phyloP scores from a whole-genome alignment of 2,888 invertebrate species.

The Axea sp. region DNA sequence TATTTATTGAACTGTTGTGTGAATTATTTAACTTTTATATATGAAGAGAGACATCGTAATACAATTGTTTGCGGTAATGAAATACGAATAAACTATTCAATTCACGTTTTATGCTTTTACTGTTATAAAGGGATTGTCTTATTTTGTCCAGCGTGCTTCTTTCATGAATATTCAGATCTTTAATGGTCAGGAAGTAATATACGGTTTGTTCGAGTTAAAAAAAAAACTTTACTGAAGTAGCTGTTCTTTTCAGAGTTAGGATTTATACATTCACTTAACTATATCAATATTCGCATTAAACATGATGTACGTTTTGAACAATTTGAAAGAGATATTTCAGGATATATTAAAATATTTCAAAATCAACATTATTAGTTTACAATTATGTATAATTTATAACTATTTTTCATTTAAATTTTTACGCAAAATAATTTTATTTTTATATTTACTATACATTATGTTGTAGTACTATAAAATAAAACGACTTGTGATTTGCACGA shows the following conservation, averaged over 20 bases:
- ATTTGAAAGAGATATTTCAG: too few species aligned
- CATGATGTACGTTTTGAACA: too few species aligned
- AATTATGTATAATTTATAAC: too few species aligned
- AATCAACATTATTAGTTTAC: too few species aligned
- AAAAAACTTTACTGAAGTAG: slow-evolving; percentile 31
- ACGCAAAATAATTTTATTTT: too few species aligned
- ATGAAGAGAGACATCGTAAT: slow-evolving; percentile 16
- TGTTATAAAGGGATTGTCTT: slow-evolving; percentile 58
- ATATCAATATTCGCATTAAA: too few species aligned
- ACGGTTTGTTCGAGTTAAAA: slow-evolving; percentile 43
- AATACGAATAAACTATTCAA: slow-evolving; percentile 55
- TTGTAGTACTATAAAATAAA: too few species aligned
- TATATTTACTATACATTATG: too few species aligned
- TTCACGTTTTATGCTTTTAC: slow-evolving; percentile 46
- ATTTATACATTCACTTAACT: slow-evolving; percentile 17
- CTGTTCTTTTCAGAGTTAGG: slow-evolving; percentile 18
- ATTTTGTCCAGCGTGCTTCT: slow-evolving; percentile 54
- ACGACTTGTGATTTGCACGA: too few species aligned
- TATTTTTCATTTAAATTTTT: too few species aligned
- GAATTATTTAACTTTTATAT: slow-evolving; percentile 46
- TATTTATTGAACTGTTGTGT: slow-evolving; percentile 27
- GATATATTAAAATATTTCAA: too few species aligned
- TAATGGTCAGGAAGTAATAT: slow-evolving; percentile 56
- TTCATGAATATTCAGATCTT: slow-evolving; percentile 57
- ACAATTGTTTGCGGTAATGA: slow-evolving; percentile 49